Conservation (phyloP, 2,888 invertebrate species). For the Cataglyphis rosenhaueri region DNA sequence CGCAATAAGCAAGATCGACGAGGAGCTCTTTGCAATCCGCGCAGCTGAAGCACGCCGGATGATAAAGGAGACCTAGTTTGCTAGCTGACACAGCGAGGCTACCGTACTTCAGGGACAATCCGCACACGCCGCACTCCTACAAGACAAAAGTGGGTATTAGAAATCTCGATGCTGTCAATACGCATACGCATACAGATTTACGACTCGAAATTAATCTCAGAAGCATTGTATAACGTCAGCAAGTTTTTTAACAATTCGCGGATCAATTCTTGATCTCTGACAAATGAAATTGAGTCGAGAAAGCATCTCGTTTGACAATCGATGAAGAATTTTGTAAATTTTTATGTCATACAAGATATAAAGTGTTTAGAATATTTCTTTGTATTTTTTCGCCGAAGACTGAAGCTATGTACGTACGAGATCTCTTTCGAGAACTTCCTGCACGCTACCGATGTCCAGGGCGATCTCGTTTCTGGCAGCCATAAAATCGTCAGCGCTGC, state of each 20-base stretch:
- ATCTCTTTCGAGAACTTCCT: constrained; percentile 80
- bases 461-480: constrained; percentile 97
- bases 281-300: background rate
- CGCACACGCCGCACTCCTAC: constrained; percentile 94
- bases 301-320: background rate
- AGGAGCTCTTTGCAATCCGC: constrained; percentile 95
- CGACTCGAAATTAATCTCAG: background rate
- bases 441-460: constrained; percentile 93
- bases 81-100: constrained; percentile 95
- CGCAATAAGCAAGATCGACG: constrained; percentile 98
- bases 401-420: constrained; percentile 74
- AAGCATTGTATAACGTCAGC: background rate
- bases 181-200: background rate
- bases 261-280: background rate
- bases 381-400: constrained; percentile 76
- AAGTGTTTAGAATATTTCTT: background rate
- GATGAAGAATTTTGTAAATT: background rate
- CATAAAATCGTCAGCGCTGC: constrained; percentile 97
- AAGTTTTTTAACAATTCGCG: background rate
- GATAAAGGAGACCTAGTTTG: constrained; percentile 93
- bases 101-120: constrained; percentile 91
- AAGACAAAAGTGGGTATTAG: constrained; percentile 30
- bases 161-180: background rate
- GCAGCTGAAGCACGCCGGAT: constrained; percentile 97
- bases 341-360: background rate